Conservation (phyloP, 2,797 vertebrate species). For the Darevskia nairensis region DNA sequence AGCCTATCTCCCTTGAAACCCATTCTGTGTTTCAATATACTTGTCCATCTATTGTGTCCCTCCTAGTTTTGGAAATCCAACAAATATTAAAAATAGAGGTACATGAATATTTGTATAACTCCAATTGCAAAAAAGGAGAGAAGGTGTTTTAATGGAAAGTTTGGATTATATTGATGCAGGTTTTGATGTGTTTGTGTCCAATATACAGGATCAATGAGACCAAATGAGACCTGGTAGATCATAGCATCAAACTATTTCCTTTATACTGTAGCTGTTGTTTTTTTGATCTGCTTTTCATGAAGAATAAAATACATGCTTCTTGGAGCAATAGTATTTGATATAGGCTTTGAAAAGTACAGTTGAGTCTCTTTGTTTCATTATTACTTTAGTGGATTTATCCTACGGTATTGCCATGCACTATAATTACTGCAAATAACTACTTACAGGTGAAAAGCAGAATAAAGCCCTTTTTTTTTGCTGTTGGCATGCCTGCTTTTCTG, state of each 20-base stretch:
- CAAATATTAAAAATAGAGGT: neutral
- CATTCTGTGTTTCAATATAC: neutral
- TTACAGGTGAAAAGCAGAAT: neutral
- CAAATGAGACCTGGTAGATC: neutral
- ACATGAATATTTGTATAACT: neutral
- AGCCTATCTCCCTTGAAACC: neutral
- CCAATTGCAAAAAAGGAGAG: neutral
- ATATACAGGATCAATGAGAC: neutral
- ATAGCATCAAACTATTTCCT: neutral
- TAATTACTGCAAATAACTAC: constrained; percentile 18
- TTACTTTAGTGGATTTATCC: constrained; percentile 7
- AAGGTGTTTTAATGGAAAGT: neutral
- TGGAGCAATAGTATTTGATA: neutral
- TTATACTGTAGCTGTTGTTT: neutral
- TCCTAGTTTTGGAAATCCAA: neutral
- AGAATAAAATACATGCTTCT: neutral
- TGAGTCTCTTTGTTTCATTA: neutral
- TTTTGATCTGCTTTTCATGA: neutral
- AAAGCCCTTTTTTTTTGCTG: neutral
- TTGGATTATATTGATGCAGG: neutral
- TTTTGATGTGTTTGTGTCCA: neutral
- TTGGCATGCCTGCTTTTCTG: neutral
- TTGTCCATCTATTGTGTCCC: neutral
- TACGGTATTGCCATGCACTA: neutral
- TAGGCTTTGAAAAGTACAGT: neutral